A percentile compares a stretch with the other conserved stretches of the same genome.
Conservation (phyloP, 1,140 invertebrate species). For the Camponotus vicinus region DNA sequence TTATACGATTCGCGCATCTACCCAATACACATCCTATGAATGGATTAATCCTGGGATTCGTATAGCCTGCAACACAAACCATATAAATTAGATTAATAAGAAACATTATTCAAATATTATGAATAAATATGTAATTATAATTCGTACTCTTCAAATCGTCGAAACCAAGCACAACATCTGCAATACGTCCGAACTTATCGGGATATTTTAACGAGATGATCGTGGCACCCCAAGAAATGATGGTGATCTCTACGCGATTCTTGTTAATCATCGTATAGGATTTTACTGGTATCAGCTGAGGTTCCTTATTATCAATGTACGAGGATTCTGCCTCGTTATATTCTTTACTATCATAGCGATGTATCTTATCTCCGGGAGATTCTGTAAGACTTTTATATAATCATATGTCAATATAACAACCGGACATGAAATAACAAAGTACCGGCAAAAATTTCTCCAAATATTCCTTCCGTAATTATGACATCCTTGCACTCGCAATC, state of each 20-base stretch:
- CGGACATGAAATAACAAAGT: conserved; percentile 21
- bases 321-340: conserved; percentile 18
- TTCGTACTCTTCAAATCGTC: conserved; percentile 88
- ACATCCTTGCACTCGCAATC: conserved; percentile 74
- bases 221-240: conserved; percentile 90
- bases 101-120: background rate
- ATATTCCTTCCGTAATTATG: conserved; percentile 77
- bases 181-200: conserved; percentile 88
- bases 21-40: conserved; percentile 96
- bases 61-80: conserved; percentile 86
- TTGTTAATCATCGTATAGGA: conserved; percentile 86
- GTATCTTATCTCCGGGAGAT: background rate
- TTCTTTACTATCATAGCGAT: background rate
- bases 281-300: conserved; percentile 75
- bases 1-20: conserved; percentile 94
- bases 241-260: conserved; percentile 86
- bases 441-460: conserved; percentile 76
- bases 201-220: conserved; percentile 89
- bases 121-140: conserved; percentile 23
- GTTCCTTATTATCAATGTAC: conserved; percentile 3
- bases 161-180: conserved; percentile 90
- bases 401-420: background rate
- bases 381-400: conserved; percentile 27
- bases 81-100: background rate
- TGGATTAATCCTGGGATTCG: conserved; percentile 87